A percentile compares a stretch with the other conserved stretches of the same genome.
Conservation (phyloP, 2,888 invertebrate genomes). For the Netelia melanura region DNA sequence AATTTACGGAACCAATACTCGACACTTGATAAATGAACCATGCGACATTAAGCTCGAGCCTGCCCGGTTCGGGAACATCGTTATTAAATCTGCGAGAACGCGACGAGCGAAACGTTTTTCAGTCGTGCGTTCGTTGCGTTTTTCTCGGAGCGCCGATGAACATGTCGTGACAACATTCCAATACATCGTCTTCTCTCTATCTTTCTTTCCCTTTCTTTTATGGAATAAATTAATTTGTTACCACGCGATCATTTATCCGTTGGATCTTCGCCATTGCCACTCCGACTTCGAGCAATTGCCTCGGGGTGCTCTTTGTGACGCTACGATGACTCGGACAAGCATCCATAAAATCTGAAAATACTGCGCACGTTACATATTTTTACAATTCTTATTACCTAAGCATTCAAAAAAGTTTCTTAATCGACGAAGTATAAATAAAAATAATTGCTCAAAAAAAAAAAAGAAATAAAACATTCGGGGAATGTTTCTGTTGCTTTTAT, state of each 20-base stretch:
- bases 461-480: too few relatives aligned
- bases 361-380: background rate
- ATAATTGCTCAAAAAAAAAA: too few relatives aligned
- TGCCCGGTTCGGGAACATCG: background rate
- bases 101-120: slow-evolving; percentile 11
- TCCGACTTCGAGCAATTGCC: slow-evolving; percentile 26
- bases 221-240: slow-evolving; percentile 49
- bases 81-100: background rate
- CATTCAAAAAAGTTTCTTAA: too few relatives aligned
- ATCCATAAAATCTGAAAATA: slow-evolving; percentile 11
- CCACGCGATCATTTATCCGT: slow-evolving; percentile 21
- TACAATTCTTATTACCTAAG: too few relatives aligned
- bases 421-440: too few relatives aligned
- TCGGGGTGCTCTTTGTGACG: slow-evolving; percentile 1
- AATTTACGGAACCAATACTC: slow-evolving; percentile 11
- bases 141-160: slow-evolving; percentile 58
- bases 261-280: slow-evolving; percentile 19
- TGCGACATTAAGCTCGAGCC: slow-evolving; percentile 8
- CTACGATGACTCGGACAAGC: slow-evolving; percentile 23
- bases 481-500: too few relatives aligned
- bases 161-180: slow-evolving; percentile 66
- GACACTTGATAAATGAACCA: slow-evolving; percentile 23
- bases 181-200: slow-evolving; percentile 31
- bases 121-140: slow-evolving; percentile 6
- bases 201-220: background rate